Evolutionary conservation across 2,888 invertebrate species (phyloP).

Genomic region (Dynastes hyllus): DNA sequence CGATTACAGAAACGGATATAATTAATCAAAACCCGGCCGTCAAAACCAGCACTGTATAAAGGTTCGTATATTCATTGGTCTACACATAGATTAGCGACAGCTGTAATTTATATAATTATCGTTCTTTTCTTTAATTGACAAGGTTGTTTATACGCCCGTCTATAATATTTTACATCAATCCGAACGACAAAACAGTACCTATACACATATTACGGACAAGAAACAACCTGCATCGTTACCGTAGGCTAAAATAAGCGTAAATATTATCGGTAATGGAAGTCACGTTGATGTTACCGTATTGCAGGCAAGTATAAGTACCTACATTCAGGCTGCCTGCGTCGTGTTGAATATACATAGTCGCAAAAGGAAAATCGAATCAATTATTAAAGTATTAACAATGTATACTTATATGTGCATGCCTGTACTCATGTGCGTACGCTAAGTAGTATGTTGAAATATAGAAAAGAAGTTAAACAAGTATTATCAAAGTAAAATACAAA

Average conservation of each 20-base stretch:
- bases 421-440: no score
- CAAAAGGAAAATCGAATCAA: conserved; percentile 22
- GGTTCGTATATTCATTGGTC: background rate
- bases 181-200: background rate
- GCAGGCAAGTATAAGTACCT: background rate
- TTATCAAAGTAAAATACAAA: no score
- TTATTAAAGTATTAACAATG: background rate
- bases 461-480: no score
- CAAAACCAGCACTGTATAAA: no score
- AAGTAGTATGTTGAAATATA: no score
- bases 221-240: no score
- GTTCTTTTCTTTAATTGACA: conserved; percentile 38
- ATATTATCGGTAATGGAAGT: no score
- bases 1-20: conserved; percentile 31
- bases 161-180: conserved; percentile 29
- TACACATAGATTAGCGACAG: conserved; percentile 18
- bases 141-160: conserved; percentile 28
- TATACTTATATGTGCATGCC: no score
- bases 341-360: background rate
- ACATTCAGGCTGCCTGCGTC: background rate
- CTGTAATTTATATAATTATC: conserved; percentile 36
- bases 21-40: conserved; percentile 26
- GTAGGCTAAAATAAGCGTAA: no score
- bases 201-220: no score
- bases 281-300: no score